Conservation (phyloP, 1,140 invertebrate species). For the Stegodyphus dumicola region DNA sequence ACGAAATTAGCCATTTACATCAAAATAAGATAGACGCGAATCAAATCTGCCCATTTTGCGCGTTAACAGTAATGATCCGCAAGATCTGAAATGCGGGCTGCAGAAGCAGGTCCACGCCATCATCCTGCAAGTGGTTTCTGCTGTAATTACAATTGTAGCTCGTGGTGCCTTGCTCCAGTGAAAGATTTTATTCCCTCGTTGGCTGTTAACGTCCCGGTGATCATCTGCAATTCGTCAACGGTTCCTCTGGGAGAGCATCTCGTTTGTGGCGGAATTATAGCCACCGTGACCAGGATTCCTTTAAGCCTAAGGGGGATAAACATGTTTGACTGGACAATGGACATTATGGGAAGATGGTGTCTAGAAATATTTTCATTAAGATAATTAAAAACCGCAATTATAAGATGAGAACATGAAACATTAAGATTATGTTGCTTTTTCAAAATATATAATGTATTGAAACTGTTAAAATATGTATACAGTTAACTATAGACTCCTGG, state of each 20-base stretch:
- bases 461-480: too few relatives aligned
- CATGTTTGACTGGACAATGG: too few relatives aligned
- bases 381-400: too few relatives aligned
- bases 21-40: conserved; percentile 51
- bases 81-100: conserved; percentile 18
- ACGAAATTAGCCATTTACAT: conserved; percentile 58
- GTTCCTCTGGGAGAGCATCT: not conserved
- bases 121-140: not conserved
- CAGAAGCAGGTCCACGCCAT: not conserved
- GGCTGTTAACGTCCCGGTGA: conserved; percentile 32
- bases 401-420: too few relatives aligned
- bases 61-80: conserved; percentile 41
- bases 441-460: too few relatives aligned
- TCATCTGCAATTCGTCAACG: conserved; percentile 38
- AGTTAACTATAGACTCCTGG: too few relatives aligned
- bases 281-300: conserved; percentile 4
- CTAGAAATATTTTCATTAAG: too few relatives aligned
- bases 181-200: conserved; percentile 48
- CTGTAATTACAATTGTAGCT: conserved; percentile 42
- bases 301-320: not conserved
- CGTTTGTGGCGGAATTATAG: conserved; percentile 27
- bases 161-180: too few relatives aligned
- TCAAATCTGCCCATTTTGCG: conserved; percentile 42
- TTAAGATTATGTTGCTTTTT: too few relatives aligned
- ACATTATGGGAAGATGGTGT: too few relatives aligned